Base-by-base conservation (phyloP, 2,113 vertebrate genomes). In the Vulpes ferrilata region DNA sequence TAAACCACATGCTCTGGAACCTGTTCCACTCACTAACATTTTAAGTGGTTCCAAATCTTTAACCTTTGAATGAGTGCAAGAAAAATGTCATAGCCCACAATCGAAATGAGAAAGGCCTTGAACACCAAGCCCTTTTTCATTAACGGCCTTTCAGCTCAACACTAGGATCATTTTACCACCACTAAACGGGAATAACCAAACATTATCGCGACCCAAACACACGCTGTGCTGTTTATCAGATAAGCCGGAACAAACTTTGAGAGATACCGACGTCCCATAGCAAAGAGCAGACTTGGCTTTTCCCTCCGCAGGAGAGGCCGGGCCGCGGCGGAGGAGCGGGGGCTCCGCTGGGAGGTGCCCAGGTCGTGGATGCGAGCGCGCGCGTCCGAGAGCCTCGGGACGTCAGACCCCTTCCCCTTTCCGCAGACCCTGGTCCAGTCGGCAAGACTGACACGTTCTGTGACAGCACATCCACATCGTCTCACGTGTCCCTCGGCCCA, bases 1-100 rank as follows among this genome's bases (percentile, higher is more conserved):
- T 71, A 96, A 98, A 98, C 86, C 59, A 92, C 0, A 1, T 20
- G 13, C 27, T 96, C 96, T 81, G 55, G 95, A 97, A 91, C 91
- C 98, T 96, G 5, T 89, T 81, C 85, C 67, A 23, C 60, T 57
- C 43, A 95, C 95, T 92, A 84, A 67, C 96, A 88, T 92, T 32
- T 73, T 0, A 0, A 95, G 20, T 8, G 4, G 65, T 13, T 95
- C 94, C 95, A 96, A 81, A 94, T 93, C 95, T 95, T 97, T 90
- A 97, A 97, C 95, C 51, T 97, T 30, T 79, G 0, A 67, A n/a
- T 85, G 43, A 43, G 80, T 64, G 88, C 89, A 96, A 97, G 51
- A 85, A 88, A 96, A 95, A 81, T 65, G 43, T 30, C 87, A 19
- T 11, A 43, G 67, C 53, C 74, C 90, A 74, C 53, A 96, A 83